phyloP scores from a whole-genome alignment of 2,888 invertebrate species.

The Phania funesta region DNA sequence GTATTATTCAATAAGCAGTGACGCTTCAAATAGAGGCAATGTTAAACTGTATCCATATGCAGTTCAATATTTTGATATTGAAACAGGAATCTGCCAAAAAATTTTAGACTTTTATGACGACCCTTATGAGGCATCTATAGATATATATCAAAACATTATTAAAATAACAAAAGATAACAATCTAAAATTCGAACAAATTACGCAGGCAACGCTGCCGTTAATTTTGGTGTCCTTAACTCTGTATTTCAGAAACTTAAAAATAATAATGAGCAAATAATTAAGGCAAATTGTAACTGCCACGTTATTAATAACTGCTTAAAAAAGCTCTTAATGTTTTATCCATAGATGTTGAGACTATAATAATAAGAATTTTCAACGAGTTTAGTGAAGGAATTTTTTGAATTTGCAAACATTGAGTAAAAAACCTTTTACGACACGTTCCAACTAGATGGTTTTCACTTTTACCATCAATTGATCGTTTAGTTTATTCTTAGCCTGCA shows the following conservation, averaged over 20 bases:
- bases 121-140: conserved; percentile 42
- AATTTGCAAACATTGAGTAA: conserved; percentile 42
- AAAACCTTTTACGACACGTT: conserved; percentile 50
- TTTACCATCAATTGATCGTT: conserved; percentile 49
- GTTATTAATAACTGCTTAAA: neutral
- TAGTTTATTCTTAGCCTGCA: conserved; percentile 51
- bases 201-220: too few species aligned
- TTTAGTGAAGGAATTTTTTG: conserved; percentile 41
- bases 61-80: conserved; percentile 56
- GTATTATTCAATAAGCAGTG: conserved; percentile 21
- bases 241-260: too few species aligned
- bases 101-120: conserved; percentile 61
- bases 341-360: conserved; percentile 12
- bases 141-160: conserved; percentile 50
- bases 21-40: conserved; percentile 44
- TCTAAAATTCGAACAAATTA: too few species aligned
- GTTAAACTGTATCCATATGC: conserved; percentile 43
- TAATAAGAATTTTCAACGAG: conserved; percentile 19
- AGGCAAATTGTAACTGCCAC: too few species aligned
- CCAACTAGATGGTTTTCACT: too few species aligned
- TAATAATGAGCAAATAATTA: conserved; percentile 23
- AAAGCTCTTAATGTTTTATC: too few species aligned
- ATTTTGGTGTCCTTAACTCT: too few species aligned
- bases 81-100: conserved; percentile 42
- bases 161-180: too few species aligned